Evolutionary conservation across 2,888 invertebrate species (phyloP), one percentile per base, ranked within the genome.

Genomic region (Apotomis capreana): DNA sequence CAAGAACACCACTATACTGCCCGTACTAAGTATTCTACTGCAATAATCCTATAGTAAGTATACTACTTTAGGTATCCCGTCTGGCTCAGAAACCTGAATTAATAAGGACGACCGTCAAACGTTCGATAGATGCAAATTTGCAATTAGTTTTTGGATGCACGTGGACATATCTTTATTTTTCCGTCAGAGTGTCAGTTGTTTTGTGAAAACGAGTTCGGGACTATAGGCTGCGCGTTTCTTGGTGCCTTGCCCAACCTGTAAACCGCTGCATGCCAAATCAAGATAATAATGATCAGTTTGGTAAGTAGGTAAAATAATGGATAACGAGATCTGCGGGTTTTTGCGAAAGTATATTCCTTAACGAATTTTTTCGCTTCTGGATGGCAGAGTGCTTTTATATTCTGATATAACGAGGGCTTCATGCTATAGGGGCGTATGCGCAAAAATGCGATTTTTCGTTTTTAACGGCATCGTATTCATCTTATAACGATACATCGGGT

Each of bases 1-100:
- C 83, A 89, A 90, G 84, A 85, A 83, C 78, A 79, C 78, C 76
- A 76, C 78, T 81, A 77, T 76, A 76, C 69, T 46, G 68, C 44
- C 36, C 62, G 15, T 64, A 65, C 49, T 65, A 59, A 59, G 60
- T 72, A 58, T 54, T 62, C 44, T 55, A 60, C 57, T 52, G 26
- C 52, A 54, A 64, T 36, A 68, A 58, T 49, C 57, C 51, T 61
- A 55, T 61, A 69, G 52, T 49, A 6, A 4, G 49, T 6, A 5
- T 49, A 49, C 12, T 9, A 10, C 49, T 44, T 44, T 68, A 68
- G 37, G 65, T 70, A 54, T 55, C 54, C 51, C 46, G 61, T 67
- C 67, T 62, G 62, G 26, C 26, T 26, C 26, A 68, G 52, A 68
- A 54, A 63, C 68, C 58, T 63, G 68, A 57, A 49, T 65, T 61